phyloP scores from a whole-genome alignment of 2,113 vertebrate species.

The Zosterops borbonicus region DNA sequence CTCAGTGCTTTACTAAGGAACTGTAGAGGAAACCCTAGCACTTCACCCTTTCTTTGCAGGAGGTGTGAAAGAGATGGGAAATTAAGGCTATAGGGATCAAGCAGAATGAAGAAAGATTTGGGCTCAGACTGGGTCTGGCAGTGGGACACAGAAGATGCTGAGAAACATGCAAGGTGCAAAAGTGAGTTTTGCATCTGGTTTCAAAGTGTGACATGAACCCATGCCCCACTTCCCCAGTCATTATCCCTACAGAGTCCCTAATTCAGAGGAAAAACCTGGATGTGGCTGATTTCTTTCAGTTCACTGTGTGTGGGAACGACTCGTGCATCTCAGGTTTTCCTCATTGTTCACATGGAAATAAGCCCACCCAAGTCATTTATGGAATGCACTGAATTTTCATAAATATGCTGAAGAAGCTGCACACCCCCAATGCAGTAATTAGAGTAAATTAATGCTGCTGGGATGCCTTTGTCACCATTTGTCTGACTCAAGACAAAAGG shows the following conservation, averaged over 20 bases:
- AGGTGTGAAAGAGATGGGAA: not conserved
- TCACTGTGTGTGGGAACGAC: not conserved
- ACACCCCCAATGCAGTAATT: not conserved
- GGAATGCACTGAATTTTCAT: not conserved
- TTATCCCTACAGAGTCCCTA: not conserved
- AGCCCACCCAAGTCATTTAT: not conserved
- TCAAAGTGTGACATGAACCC: fast-evolving
- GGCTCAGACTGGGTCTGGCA: not conserved
- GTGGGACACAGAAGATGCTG: not conserved
- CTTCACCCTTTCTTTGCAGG: not conserved
- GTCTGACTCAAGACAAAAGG: constrained; percentile 9
- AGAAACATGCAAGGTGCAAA: not conserved
- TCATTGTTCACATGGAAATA: not conserved
- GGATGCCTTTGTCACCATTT: not conserved
- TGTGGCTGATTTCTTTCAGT: not conserved
- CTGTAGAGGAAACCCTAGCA: not conserved
- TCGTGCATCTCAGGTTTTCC: not conserved
- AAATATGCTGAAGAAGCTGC: not conserved
- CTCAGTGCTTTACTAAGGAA: not conserved
- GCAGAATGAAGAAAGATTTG: not conserved
- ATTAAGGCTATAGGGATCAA: not conserved
- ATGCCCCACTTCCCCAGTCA: not conserved
- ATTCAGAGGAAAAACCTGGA: not conserved
- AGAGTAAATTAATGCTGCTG: not conserved
- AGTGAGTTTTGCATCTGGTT: not conserved